phyloP scores from a whole-genome alignment of 1,140 invertebrate genomes.

The Mizuhopecten yessoensis region DNA sequence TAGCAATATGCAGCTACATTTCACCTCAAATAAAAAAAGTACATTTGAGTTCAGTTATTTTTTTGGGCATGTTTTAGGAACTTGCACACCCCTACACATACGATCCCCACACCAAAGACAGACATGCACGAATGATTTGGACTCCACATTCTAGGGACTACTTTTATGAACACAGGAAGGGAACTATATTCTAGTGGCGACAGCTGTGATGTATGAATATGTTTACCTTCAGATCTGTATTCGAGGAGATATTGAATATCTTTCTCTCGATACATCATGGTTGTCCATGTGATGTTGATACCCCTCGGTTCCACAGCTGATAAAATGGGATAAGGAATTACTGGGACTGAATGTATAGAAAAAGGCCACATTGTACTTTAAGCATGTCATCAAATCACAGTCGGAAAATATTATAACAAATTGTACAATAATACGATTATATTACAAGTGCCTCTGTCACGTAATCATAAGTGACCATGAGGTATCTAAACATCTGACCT shows the following conservation, averaged over 20 bases:
- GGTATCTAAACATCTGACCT: too few species aligned
- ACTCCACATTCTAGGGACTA: conserved; percentile 12
- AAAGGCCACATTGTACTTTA: not conserved
- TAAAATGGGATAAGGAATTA: not conserved
- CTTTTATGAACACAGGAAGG: not conserved
- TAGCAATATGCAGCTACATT: too few species aligned
- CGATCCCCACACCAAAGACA: not conserved
- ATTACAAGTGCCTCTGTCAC: too few species aligned
- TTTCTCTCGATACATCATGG: conserved; percentile 20
- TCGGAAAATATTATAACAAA: too few species aligned
- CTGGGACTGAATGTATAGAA: not conserved
- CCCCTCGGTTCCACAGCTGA: not conserved
- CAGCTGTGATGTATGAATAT: not conserved
- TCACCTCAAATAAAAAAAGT: too few species aligned
- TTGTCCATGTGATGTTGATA: conserved; percentile 33
- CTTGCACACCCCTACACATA: too few species aligned
- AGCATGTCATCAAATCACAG: not conserved
- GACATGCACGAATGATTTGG: not conserved
- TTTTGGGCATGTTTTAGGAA: too few species aligned
- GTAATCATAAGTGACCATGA: too few species aligned
- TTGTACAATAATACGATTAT: too few species aligned
- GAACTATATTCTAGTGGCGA: not conserved
- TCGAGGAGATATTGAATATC: conserved; percentile 35
- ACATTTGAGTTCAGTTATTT: too few species aligned
- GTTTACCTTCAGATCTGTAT: conserved; percentile 7